Base-by-base conservation (phyloP, 2,113 vertebrate species). In the Mystacornis crossleyi region DNA sequence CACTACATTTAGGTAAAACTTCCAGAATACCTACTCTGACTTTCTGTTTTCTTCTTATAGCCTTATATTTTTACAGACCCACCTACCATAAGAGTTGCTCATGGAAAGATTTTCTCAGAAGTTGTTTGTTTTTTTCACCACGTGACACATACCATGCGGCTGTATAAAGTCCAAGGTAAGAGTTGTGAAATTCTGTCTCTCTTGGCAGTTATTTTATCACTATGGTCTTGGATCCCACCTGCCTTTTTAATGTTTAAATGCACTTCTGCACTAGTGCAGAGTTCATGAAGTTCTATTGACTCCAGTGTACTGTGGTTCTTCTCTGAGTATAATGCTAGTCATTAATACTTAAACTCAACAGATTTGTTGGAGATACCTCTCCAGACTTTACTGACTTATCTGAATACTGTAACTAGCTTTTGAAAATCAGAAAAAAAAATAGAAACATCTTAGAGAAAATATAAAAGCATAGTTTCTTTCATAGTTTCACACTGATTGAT, bases 21-120 rank as follows among this genome's bases (percentile, higher is more conserved):
- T 74, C 33, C 7, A 47, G 47, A 80, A 66, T 62, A 70, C 47
- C 79, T 42, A 26, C 75, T 70, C 71, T 93, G 47, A 73, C 80
- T 65, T 81, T 72, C 12, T 45, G 10, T 94, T 81, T 74, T 95
- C 7, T 70, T 78, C 71, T 81, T 95, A 4, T 91, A 99, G 99
- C 98, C 95, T 34, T 99, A 99, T 66, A 89, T 98, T 79, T 96
- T 95, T 53, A 93, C 96, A 40, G 94, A 98, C 54, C 97, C 97
- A 15, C 99, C 99, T 53, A 86, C 98, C 70, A 90, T 99, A 71
- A 98, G 98, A 89, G 98, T 99, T 91, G 97, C 98, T 43, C 98
- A 91, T 90, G 99, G 99, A 81, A 98, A 74, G 6, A 81, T 99
- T 93, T 99, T 98, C 95, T 99, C 99, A 31, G 99, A 99, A 86